Percentiles rank a stretch among this genome's conserved stretches.
Conservation (phyloP, 1,140 invertebrate genomes). For the Agrilus planipennis region DNA sequence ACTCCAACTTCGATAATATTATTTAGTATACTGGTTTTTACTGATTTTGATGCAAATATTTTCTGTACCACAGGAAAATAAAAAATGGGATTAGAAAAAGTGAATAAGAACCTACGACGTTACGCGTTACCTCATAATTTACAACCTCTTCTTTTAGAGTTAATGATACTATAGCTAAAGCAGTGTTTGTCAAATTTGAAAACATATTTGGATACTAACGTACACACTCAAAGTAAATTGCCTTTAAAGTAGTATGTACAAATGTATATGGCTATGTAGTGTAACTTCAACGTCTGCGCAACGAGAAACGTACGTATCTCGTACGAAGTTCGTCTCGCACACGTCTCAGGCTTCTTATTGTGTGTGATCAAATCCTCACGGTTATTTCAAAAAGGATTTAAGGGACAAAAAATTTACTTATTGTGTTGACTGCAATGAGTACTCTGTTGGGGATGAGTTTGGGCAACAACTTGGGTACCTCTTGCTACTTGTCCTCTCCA, state of each 20-base stretch:
- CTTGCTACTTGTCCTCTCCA: slow-evolving; percentile 40
- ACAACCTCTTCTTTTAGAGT: too few relatives aligned
- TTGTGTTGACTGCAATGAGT: slow-evolving; percentile 13
- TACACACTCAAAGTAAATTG: not conserved
- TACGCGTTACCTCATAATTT: too few relatives aligned
- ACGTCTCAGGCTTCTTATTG: not conserved
- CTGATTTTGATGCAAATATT: too few relatives aligned
- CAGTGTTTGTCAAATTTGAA: not conserved
- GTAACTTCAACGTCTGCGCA: too few relatives aligned
- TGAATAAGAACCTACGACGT: too few relatives aligned
- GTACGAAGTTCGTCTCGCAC: too few relatives aligned
- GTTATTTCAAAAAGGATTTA: not conserved
- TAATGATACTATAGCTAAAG: not conserved
- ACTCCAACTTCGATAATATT: too few relatives aligned
- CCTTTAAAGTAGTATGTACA: not conserved
- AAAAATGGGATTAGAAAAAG: too few relatives aligned
- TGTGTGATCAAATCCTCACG: not conserved
- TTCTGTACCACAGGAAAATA: too few relatives aligned
- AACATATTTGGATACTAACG: too few relatives aligned
- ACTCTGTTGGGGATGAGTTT: slow-evolving; percentile 11
- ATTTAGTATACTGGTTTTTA: too few relatives aligned
- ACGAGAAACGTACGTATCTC: too few relatives aligned
- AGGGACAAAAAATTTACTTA: slow-evolving; percentile 7
- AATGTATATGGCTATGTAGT: not conserved
- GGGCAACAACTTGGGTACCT: slow-evolving; percentile 14